Evolutionary conservation across 2,113 vertebrate genomes (phyloP).

Genomic region (Motacilla tschutschensis): DNA sequence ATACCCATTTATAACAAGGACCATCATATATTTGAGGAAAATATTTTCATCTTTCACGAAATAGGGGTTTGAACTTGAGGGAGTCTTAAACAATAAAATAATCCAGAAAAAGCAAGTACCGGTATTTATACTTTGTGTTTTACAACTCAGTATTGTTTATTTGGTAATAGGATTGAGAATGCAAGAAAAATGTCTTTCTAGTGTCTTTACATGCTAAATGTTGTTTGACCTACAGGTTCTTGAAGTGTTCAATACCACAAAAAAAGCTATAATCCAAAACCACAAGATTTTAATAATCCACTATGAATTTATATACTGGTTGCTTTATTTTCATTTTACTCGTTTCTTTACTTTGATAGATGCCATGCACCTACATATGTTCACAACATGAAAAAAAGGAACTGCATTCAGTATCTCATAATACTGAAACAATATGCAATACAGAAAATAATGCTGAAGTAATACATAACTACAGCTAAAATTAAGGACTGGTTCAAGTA

Average conservation of each 20-base stretch:
- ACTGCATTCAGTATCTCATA: background rate
- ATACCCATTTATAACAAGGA: background rate
- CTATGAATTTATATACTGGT: background rate
- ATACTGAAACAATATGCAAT: background rate
- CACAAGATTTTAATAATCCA: background rate
- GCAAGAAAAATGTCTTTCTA: background rate
- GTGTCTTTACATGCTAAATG: background rate
- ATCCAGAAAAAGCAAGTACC: background rate
- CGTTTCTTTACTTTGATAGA: background rate
- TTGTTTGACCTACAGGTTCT: background rate
- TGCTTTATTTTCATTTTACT: background rate
- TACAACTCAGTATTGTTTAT: background rate
- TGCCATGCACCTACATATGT: rapidly evolving
- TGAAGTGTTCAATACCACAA: background rate
- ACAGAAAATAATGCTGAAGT: background rate
- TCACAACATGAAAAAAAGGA: background rate
- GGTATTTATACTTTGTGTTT: background rate
- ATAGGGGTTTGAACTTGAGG: background rate
- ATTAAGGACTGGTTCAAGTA: background rate
- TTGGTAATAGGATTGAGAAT: background rate
- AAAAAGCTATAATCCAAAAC: background rate
- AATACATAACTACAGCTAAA: background rate
- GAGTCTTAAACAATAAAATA: background rate
- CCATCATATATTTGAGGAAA: background rate
- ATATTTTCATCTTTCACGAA: background rate